Base-by-base conservation (phyloP, 2,797 vertebrate species). In the Sparidentex hasta region DNA sequence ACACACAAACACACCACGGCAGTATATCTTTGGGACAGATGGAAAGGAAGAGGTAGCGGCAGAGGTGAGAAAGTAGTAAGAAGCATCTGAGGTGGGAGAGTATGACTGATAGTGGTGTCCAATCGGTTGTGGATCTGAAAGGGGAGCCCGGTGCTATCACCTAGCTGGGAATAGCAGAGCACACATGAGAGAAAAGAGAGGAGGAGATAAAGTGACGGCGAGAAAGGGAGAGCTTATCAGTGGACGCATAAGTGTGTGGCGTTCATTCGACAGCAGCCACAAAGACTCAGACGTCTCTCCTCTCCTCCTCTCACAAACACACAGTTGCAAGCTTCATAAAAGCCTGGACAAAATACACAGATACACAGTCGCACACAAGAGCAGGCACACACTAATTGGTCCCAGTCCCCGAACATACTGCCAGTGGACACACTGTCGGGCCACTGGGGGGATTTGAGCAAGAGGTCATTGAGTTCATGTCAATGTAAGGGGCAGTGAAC, bases 121-220 rank as follows among this genome's bases (percentile, higher is more conserved):
- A 81, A 85, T 91, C 90, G 80, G 80, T 20, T 69, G 76, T 56
- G 56, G 71, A 83, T 74, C 82, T 80, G 69, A 83, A 74, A 33
- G 33, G 72, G 61, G 64, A 78, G 66, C 7, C 27, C 52, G 12
- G 47, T 17, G 65, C 51, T 65, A 61, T 68, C 46, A 51, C 58
- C n/a, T 55, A 27, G 58, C 74, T 69, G 76, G 64, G 64, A 65
- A 73, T 7, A 27, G 23, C 29, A 67, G 52, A 66, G 65, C n/a
- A 54, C 41, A 78, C 38, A 68, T 11, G 38, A 70, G 58, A 70
- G 55, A 78, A 78, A 52, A 68, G 21, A 71, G 46, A 75, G 52
- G 68, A 43, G 55, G n/a, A 71, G 61, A 74, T 54, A 61, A 58
- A 78, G 64, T 29, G 63, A 77, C 38, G 61, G 63, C 14, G 33